phyloP scores from a whole-genome alignment of 2,888 invertebrate genomes.

The Parnassius glacialis region DNA sequence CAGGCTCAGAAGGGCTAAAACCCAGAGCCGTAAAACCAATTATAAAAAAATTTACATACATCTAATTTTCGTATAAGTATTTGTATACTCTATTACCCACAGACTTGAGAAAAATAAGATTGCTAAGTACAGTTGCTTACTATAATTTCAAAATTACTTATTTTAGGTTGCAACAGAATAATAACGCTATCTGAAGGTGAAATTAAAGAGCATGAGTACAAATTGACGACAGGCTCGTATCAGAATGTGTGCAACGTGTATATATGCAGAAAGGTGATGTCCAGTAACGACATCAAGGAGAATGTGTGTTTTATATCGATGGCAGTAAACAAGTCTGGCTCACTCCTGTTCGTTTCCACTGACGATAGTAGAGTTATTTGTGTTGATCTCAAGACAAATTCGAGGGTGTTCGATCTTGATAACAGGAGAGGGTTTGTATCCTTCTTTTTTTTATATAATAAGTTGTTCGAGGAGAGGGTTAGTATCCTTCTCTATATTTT shows the following conservation, averaged over 20 bases:
- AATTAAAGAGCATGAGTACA: slow-evolving; percentile 57
- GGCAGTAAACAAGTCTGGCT: slow-evolving; percentile 65
- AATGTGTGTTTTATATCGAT: slow-evolving; percentile 57
- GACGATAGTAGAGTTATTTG: slow-evolving; percentile 68
- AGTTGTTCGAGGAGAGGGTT: slow-evolving; percentile 68
- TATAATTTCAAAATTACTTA: too few species aligned
- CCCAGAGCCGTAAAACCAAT: too few species aligned
- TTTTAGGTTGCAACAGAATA: slow-evolving; percentile 63
- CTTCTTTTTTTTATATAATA: slow-evolving; percentile 4
- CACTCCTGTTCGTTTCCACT: slow-evolving; percentile 66
- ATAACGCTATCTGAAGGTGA: slow-evolving; percentile 62
- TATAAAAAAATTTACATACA: too few species aligned
- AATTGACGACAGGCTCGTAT: slow-evolving; percentile 40
- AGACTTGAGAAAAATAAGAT: too few species aligned
- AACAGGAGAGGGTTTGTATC: slow-evolving; percentile 65
- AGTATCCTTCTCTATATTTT: slow-evolving; percentile 22
- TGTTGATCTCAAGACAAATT: slow-evolving; percentile 62
- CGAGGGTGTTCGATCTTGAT: slow-evolving; percentile 61
- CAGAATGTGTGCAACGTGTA: slow-evolving; percentile 47
- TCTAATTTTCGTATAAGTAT: too few species aligned
- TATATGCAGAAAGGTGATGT: slow-evolving; percentile 48
- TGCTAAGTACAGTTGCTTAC: too few species aligned
- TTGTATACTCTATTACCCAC: too few species aligned
- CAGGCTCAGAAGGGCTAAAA: too few species aligned
- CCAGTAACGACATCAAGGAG: slow-evolving; percentile 53